Percentiles rank a stretch among this genome's conserved stretches.
phyloP scores from a whole-genome alignment of 1,140 invertebrate genomes.

The Atopsyche davidsoni region DNA sequence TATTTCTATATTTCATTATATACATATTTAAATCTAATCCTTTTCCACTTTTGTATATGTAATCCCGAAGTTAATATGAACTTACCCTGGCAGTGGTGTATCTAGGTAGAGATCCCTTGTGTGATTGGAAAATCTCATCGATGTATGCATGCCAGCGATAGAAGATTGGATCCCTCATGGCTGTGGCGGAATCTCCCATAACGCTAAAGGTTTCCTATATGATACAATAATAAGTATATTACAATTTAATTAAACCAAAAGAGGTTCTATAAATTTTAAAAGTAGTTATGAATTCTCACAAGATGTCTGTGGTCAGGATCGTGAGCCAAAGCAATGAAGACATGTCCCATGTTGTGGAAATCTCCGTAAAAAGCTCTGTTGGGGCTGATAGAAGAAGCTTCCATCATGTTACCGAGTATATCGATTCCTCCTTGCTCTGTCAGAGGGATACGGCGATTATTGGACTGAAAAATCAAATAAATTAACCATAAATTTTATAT shows the following conservation, averaged over 20 bases:
- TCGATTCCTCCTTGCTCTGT: constrained; percentile 70
- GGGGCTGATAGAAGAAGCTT: constrained; percentile 62
- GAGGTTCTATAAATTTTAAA: not conserved
- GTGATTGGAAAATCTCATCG: constrained; percentile 71
- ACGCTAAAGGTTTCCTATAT: constrained; percentile 49
- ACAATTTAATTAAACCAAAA: not conserved
- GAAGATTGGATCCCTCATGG: constrained; percentile 79
- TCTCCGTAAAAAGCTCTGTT: constrained; percentile 68
- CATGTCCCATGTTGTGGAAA: constrained; percentile 65
- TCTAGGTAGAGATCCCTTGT: constrained; percentile 62
- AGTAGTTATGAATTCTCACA: constrained; percentile 35
- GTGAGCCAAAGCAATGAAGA: constrained; percentile 59
- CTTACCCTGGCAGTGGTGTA: constrained; percentile 44
- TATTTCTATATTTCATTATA: constrained; percentile 4
- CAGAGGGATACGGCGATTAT: constrained; percentile 49
- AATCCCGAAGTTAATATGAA: constrained; percentile 1
- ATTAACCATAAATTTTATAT: not conserved
- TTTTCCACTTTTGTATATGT: too few relatives aligned
- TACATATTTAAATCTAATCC: too few relatives aligned
- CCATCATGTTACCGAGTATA: constrained; percentile 72
- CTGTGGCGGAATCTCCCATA: constrained; percentile 66
- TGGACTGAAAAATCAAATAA: constrained; percentile 33
- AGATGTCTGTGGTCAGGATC: constrained; percentile 67
- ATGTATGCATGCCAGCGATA: constrained; percentile 79
- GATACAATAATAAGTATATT: constrained; percentile 7